A percentile compares a stretch with the other conserved stretches of the same genome.
phyloP scores from a whole-genome alignment of 1,140 invertebrate genomes.

The Paraescarpia echinospica region DNA sequence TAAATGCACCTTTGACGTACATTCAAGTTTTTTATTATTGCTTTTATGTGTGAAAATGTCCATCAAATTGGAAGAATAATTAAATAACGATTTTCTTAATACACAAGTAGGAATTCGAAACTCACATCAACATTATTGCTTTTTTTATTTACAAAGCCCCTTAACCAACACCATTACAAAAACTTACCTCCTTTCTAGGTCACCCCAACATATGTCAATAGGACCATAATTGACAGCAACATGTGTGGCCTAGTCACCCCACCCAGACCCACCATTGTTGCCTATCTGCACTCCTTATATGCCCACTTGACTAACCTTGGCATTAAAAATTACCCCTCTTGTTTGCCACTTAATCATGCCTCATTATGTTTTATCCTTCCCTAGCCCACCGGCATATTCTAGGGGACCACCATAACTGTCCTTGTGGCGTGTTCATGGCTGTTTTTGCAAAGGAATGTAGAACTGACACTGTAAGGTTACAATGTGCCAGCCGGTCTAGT shows the following conservation, averaged over 20 bases:
- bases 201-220: not conserved
- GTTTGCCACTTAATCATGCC: not conserved
- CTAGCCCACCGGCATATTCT: not conserved
- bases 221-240: not conserved
- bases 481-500: not conserved
- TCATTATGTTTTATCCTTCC: not conserved
- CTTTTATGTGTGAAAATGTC: too few species aligned
- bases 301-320: not conserved
- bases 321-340: not conserved
- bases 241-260: not conserved
- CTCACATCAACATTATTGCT: too few species aligned
- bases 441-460: not conserved
- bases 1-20: too few species aligned
- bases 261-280: not conserved
- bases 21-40: too few species aligned
- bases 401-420: not conserved
- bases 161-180: not conserved
- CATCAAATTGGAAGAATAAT: too few species aligned
- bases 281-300: not conserved
- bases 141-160: too few species aligned
- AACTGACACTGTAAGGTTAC: not conserved
- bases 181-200: not conserved
- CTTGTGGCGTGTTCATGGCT: not conserved
- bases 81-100: too few species aligned
- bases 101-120: too few species aligned